phyloP scores from a whole-genome alignment of 2,888 invertebrate species.

The Osmoderma eremita region DNA sequence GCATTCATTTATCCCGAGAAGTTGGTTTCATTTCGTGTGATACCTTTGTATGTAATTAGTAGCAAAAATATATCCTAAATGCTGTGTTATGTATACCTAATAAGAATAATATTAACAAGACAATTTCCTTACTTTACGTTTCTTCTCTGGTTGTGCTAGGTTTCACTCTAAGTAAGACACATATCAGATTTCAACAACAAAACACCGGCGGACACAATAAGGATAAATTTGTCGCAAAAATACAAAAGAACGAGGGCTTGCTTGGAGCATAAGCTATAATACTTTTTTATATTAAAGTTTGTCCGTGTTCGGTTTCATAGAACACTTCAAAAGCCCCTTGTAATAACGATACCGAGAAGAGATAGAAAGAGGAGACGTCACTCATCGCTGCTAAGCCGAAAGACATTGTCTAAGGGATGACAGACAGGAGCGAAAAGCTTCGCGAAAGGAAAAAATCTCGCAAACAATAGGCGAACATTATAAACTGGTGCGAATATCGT shows the following conservation, averaged over 20 bases:
- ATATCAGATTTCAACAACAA: too few species aligned
- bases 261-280: not conserved
- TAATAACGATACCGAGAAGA: slow-evolving; percentile 17
- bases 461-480: slow-evolving; percentile 27
- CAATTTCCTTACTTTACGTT: too few species aligned
- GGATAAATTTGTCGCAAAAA: slow-evolving; percentile 11
- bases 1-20: too few species aligned
- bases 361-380: slow-evolving; percentile 21
- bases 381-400: slow-evolving; percentile 20
- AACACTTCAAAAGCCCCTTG: slow-evolving; percentile 11
- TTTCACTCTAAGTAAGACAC: too few species aligned
- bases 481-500: slow-evolving; percentile 27
- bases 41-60: too few species aligned
- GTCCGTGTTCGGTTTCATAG: slow-evolving; percentile 1
- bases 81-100: too few species aligned
- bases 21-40: too few species aligned
- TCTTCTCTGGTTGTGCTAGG: too few species aligned
- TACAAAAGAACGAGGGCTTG: not conserved
- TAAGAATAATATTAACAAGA: too few species aligned
- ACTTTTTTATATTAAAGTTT: slow-evolving; percentile 8
- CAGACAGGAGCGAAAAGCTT: not conserved
- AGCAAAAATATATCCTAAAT: too few species aligned
- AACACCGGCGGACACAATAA: not conserved
- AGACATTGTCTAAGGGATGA: slow-evolving; percentile 27
- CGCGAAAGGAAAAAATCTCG: slow-evolving; percentile 3